A percentile compares a stretch with the other conserved stretches of the same genome.
Evolutionary conservation across 2,888 invertebrate genomes (phyloP).

Genomic region (Volucella inflata): DNA sequence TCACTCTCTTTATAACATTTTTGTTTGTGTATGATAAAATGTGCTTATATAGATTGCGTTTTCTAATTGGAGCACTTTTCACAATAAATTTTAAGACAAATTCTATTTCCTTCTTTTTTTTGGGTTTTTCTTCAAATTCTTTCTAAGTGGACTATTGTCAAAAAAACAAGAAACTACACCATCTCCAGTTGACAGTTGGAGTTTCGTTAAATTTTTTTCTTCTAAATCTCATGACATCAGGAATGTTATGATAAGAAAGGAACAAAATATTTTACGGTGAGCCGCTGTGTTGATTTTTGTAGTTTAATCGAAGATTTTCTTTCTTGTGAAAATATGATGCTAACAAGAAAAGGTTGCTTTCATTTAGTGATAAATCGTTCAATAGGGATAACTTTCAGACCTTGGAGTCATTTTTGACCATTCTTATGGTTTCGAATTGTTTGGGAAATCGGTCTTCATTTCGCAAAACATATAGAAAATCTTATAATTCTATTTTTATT

Average conservation of each 20-base stretch:
- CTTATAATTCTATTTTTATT: too few species aligned
- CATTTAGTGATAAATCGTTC: too few species aligned
- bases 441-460: too few species aligned
- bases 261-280: not conserved
- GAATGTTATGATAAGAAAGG: not conserved
- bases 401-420: too few species aligned
- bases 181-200: slow-evolving; percentile 60
- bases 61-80: slow-evolving; percentile 20
- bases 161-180: slow-evolving; percentile 73
- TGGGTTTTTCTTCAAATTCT: slow-evolving; percentile 58
- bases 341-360: too few species aligned
- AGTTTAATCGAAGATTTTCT: not conserved
- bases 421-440: too few species aligned
- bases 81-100: slow-evolving; percentile 36
- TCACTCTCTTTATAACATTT: slow-evolving; percentile 52
- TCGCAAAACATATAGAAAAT: too few species aligned
- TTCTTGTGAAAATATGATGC: not conserved
- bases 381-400: too few species aligned
- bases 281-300: slow-evolving; percentile 30
- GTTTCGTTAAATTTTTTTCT: slow-evolving; percentile 50
- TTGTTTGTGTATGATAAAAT: slow-evolving; percentile 14
- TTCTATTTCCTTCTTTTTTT: slow-evolving; percentile 12
- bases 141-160: slow-evolving; percentile 72
- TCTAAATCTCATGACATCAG: slow-evolving; percentile 32
- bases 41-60: slow-evolving; percentile 16